A percentile compares a stretch with the other conserved stretches of the same genome.
These are phyloP conservation scores for Campylomormyrus numenius DNA, from an alignment of 2,113 vertebrate genomes.

Conservation along the genomic window DNA sequence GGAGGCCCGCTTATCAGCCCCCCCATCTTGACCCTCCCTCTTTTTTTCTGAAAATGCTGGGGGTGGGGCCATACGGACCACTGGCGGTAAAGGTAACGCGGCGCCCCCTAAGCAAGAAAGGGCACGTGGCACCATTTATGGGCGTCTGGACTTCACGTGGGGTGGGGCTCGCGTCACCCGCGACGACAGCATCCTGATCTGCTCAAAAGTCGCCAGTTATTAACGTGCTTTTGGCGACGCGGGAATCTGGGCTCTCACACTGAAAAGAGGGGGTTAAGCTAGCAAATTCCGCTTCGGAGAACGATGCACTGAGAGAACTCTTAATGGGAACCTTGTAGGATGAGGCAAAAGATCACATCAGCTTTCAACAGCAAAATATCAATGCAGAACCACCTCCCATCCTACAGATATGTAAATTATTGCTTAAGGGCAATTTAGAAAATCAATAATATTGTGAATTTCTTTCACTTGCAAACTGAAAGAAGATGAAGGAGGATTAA, in stretches of 20 bases:
- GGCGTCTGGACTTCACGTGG: background rate
- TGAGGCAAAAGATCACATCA: background rate
- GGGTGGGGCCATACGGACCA: background rate
- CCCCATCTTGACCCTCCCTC: background rate
- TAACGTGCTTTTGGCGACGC: background rate
- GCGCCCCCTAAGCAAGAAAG: background rate
- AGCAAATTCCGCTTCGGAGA: background rate
- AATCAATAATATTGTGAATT: constrained; percentile 1
- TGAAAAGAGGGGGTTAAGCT: background rate
- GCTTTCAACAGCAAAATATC: background rate
- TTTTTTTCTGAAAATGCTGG: background rate
- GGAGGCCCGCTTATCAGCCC: constrained; percentile 25
- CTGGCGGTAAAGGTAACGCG: background rate
- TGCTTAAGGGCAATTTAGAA: background rate
- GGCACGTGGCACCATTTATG: background rate
- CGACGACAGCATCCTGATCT: too few species aligned
- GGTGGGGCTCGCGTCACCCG: background rate
- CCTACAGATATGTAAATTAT: background rate
- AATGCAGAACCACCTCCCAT: background rate
- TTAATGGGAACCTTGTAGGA: background rate
- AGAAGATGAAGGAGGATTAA: background rate
- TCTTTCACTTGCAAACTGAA: background rate
- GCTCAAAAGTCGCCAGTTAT: background rate
- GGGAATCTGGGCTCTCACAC: background rate
- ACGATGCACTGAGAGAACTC: background rate